These are phyloP conservation scores for Pelodytes ibericus DNA, from an alignment of 2,797 vertebrate genomes.

Conservation along the genomic window DNA sequence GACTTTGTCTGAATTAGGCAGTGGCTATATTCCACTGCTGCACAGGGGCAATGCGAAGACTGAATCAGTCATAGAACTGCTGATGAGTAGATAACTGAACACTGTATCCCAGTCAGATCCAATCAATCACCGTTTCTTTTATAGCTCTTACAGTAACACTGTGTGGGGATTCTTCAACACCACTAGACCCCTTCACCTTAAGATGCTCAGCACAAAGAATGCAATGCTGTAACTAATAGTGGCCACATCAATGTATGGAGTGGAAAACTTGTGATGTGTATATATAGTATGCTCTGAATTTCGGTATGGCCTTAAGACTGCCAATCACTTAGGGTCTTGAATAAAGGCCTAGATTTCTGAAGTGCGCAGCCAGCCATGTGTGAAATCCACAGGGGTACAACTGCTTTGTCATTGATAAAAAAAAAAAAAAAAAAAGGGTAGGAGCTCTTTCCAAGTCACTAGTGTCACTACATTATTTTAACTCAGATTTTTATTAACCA, in stretches of 20 bases:
- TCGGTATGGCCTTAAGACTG: too few species aligned
- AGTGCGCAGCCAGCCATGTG: too few species aligned
- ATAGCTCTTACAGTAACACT: not conserved
- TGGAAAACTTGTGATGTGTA: not conserved
- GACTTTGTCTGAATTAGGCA: constrained; percentile 55
- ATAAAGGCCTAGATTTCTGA: too few species aligned
- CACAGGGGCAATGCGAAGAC: constrained; percentile 9
- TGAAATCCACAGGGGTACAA: too few species aligned
- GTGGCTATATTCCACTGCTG: constrained; percentile 4
- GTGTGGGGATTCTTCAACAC: not conserved
- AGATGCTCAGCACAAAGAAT: not conserved
- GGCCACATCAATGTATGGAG: not conserved
- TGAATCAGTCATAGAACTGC: constrained; percentile 41
- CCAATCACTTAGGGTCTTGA: too few species aligned
- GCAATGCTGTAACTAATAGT: not conserved
- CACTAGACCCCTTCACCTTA: not conserved
- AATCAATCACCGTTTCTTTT: constrained; percentile 19
- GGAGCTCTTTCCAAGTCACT: too few species aligned
- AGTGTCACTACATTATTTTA: too few species aligned
- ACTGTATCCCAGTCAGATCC: not conserved
- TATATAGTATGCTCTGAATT: too few species aligned
- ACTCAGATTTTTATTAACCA: too few species aligned
- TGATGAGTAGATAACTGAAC: not conserved
- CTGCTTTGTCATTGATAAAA: too few species aligned
- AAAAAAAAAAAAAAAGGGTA: too few species aligned